Base-by-base conservation (phyloP, 2,797 vertebrate species). In the Molothrus aeneus region DNA sequence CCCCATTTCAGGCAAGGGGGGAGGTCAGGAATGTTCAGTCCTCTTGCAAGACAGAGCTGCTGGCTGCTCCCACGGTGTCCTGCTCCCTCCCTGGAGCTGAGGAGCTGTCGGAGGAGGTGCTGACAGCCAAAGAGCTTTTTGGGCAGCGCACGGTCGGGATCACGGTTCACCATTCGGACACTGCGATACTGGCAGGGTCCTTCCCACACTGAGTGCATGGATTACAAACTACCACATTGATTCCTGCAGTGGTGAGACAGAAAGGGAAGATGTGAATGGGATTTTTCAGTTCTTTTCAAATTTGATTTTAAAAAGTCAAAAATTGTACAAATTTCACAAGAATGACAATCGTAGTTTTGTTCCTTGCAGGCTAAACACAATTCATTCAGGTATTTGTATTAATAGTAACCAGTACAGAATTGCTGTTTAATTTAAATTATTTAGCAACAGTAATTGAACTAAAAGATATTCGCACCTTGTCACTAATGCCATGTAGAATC, bases 51-150 rank as follows among this genome's bases (percentile, higher is more conserved):
- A 28, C 42, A 26, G 38, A 61, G 47, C 34, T 84, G 29, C 63
- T 20, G 16, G 25, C 53, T 17, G 4, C 63, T 61, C 31, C 29
- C 29, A 11, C 0, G 0, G 77, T 0, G 0, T 50, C 26, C 38
- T 13, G 2, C 38, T 70, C 13, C 28, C 17, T 66, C 17, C 11
- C 10, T 42, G 74, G 34, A 43, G 63, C 21, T 65, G 79, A 72
- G 13, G 50, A 89, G 32, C 42, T 0, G 2, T 57, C 42, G 14
- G 42, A 47, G 60, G 24, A 59, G n/a, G 56, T 48, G 81, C 17
- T 72, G 71, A 87, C 0, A 2, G 68, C 54, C 50, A 45, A 43
- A 79, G 66, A 79, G 61, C 64, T 80, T 26, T 34, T 88, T n/a
- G 47, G 32, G 60, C 72, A 85, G 63, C 13, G 11, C 9, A 11